Evolutionary conservation across 2,888 invertebrate species (phyloP), one percentile per base, ranked within the genome.

Genomic region (Athalia circularis): DNA sequence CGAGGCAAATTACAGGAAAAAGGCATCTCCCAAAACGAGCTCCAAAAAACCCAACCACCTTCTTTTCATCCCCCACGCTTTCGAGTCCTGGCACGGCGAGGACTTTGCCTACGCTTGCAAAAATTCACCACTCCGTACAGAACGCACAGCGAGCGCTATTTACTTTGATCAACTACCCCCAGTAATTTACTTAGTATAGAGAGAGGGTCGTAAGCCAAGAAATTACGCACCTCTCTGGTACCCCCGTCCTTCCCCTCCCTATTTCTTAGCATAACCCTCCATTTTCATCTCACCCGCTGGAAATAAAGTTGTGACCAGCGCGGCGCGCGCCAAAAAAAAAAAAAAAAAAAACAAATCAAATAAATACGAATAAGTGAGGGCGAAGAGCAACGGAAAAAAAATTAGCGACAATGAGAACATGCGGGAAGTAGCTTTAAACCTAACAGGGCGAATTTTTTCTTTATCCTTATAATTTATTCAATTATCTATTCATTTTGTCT

Each of bases 121-220:
- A 75, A 75, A 75, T 75, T 61, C 59, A 50, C 54, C 50, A 48
- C 13, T 62, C 50, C 62, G 15, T 29, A 29, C 29, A 29, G 29
- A 29, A 29, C 29, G 29, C 29, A 29, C 29, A 29, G 29, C 29
- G 29, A 29, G 29, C 64, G 61, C 75, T 62, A 64, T 75, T 75
- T 75, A 64, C 75, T 75, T 75, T 75, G 75, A 75, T 75, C 75
- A 75, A 75, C 75, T 62, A 62, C 64, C 59, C 61, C 75, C 50
- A 62, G 62, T 75, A 75, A 75, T 75, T 75, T 75, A 64, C 29
- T 61, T 52, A 64, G 62, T 48, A 29, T 29, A 29, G 29, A 29
- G 29, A 75, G 48, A 29, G 50, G 75, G 64, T 64, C 75, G 64
- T 62, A 62, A 64, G 75, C 75, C 75, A 75, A 75, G 75, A 50